Percentiles rank a stretch among this genome's conserved stretches.
Conservation (phyloP, 2,797 vertebrate species). For the Chaetodon trifasciatus region DNA sequence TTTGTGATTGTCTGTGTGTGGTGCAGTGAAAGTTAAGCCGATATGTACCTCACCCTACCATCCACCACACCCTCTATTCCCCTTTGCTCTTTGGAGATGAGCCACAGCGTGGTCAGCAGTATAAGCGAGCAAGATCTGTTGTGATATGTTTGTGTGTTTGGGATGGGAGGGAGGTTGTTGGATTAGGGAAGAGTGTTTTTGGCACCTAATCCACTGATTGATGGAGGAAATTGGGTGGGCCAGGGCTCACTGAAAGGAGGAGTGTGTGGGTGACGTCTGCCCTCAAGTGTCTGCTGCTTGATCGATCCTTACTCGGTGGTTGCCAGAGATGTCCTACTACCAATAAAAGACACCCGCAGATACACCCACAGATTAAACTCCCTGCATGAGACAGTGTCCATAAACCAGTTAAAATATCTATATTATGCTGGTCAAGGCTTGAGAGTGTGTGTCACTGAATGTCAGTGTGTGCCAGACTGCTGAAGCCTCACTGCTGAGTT, state of each 20-base stretch:
- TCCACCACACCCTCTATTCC: slow-evolving; percentile 41
- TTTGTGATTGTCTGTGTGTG: slow-evolving; percentile 28
- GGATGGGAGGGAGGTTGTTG: slow-evolving; percentile 54
- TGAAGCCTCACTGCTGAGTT: slow-evolving; percentile 69
- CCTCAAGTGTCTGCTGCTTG: slow-evolving; percentile 65
- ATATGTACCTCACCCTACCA: neutral
- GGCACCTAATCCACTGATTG: slow-evolving; percentile 79
- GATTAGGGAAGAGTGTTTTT: slow-evolving; percentile 71
- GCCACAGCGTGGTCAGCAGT: slow-evolving; percentile 28
- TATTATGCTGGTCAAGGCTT: slow-evolving; percentile 29
- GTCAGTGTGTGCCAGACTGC: slow-evolving; percentile 42
- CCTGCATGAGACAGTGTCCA: slow-evolving; percentile 29
- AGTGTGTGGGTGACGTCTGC: slow-evolving; percentile 67
- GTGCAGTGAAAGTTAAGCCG: slow-evolving; percentile 3
- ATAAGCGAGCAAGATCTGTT: slow-evolving; percentile 43
- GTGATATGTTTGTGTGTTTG: slow-evolving; percentile 72
- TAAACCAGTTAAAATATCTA: slow-evolving; percentile 29
- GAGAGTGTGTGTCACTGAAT: slow-evolving; percentile 34
- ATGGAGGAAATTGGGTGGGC: slow-evolving; percentile 79
- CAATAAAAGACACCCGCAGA: slow-evolving; percentile 65
- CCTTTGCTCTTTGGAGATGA: slow-evolving; percentile 56
- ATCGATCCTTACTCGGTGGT: slow-evolving; percentile 61
- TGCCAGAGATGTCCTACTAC: slow-evolving; percentile 47
- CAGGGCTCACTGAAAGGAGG: slow-evolving; percentile 65
- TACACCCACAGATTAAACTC: slow-evolving; percentile 58